Evolutionary conservation across 2,888 invertebrate species (phyloP), one percentile per base, ranked within the genome.

Genomic region (Stegana nigrithorax): DNA sequence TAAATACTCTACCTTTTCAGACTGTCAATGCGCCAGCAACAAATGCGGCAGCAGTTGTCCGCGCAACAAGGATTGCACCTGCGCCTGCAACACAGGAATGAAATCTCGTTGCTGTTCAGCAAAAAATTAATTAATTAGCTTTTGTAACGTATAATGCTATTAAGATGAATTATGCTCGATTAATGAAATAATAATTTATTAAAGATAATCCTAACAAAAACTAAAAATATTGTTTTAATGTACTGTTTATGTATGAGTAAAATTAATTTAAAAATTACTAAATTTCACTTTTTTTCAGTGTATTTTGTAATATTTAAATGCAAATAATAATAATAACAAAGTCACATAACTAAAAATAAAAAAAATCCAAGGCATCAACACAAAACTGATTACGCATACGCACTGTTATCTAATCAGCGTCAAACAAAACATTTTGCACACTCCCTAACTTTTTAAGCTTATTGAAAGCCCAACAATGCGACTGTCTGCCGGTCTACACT

Each of bases 31-130:
- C 27, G 26, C 53, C 14, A 10, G 7, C 19, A 19, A 10, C 53
- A 53, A 53, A 10, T 53, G 53, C 53, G 53, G 26, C n/a, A 53
- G 12, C 29, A 27, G 14, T 19, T 53, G 19, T 53, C 17, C 53
- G 14, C 27, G 27, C 25, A 53, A 53, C 29, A 3, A 53, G 27
- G 8, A 53, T 10, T 27, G 53, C 26, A n/a, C 10, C 7, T 53
- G 53, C 29, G n/a, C 32, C 32, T 8, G 4, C n/a, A 32, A 32
- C 8, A 32, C 32, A 10, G 17, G 14, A 14, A 26, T 29, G n/a
- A 7, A 53, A 10, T 26, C 26, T 29, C n/a, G 29, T 14, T 26
- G 27, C 53, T 27, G 32, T 12, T 8, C 53, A 27, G 29, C n/a
- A 26, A 53, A 53, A 32, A 32, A 32, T 32, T 32, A 32, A 32